Conservation (phyloP, 2,888 invertebrate species). For the Troglohyphantes excavatus region DNA sequence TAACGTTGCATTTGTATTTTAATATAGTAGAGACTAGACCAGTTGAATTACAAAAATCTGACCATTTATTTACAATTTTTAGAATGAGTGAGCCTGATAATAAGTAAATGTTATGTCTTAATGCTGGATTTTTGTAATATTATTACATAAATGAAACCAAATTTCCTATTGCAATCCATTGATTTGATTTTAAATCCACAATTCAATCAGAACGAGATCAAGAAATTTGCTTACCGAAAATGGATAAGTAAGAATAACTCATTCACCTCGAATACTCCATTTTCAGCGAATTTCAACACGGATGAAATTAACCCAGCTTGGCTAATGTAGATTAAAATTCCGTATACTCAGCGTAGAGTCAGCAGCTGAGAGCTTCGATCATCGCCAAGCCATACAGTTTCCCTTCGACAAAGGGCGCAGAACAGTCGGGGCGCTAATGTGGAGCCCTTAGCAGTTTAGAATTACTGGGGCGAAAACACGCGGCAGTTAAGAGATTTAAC, state of each 20-base stretch:
- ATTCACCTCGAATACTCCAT: not conserved
- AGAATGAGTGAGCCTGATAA: no score
- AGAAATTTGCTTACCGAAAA: not conserved
- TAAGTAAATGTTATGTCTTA: no score
- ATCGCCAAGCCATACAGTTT: constrained; percentile 1
- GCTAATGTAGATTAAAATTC: constrained; percentile 31
- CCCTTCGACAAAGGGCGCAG: constrained; percentile 7
- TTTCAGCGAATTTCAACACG: constrained; percentile 1
- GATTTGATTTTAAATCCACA: no score
- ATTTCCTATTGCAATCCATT: no score
- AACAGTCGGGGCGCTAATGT: constrained; percentile 27
- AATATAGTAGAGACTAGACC: no score
- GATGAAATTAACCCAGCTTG: constrained; percentile 13
- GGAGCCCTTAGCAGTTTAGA: constrained; percentile 30
- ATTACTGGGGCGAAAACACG: constrained; percentile 6
- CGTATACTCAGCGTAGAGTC: constrained; percentile 18
- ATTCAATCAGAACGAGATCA: no score
- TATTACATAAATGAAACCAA: no score
- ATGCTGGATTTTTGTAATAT: no score
- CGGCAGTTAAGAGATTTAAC: constrained; percentile 8
- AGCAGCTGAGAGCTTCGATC: constrained; percentile 14
- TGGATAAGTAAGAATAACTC: not conserved
- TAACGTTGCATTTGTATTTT: no score
- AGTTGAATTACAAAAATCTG: no score
- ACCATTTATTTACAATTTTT: no score